phyloP scores from a whole-genome alignment of 2,888 invertebrate genomes.

The Merodon equestris region DNA sequence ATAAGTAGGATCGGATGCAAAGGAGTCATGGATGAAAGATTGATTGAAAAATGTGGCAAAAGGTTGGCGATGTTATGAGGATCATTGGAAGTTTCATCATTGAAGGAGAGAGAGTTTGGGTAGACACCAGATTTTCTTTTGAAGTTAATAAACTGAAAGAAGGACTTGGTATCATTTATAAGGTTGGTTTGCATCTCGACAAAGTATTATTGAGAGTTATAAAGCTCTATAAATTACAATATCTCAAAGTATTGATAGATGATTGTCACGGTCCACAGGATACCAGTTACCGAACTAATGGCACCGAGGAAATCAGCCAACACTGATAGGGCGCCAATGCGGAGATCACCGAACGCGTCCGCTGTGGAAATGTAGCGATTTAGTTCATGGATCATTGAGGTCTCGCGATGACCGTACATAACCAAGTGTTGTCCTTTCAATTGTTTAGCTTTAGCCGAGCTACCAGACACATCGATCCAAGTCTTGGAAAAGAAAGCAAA shows the following conservation, averaged over 20 bases:
- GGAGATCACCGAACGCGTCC: conserved; percentile 99
- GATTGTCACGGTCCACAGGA: conserved; percentile 98
- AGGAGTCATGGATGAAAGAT: too few relatives aligned
- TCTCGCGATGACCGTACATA: conserved; percentile 99
- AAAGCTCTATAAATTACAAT: too few relatives aligned
- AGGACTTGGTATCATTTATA: too few relatives aligned
- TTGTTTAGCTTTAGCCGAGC: conserved; percentile 99
- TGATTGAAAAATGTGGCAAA: too few relatives aligned
- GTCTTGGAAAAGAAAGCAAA: conserved; percentile 99
- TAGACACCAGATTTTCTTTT: too few relatives aligned
- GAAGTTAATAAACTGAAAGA: too few relatives aligned
- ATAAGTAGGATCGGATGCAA: too few relatives aligned
- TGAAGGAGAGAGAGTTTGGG: too few relatives aligned
- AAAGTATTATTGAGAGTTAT: too few relatives aligned
- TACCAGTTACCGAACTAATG: conserved; percentile 99
- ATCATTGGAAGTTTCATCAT: too few relatives aligned
- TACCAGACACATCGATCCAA: conserved; percentile 99
- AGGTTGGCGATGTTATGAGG: too few relatives aligned
- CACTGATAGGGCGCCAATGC: conserved; percentile 99
- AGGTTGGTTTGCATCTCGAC: too few relatives aligned
- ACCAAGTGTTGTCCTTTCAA: conserved; percentile 99
- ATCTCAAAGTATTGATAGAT: conserved; percentile 99
- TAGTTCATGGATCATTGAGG: conserved; percentile 99
- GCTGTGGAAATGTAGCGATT: conserved; percentile 99
- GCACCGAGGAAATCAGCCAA: conserved; percentile 99